A percentile compares a stretch with the other conserved stretches of the same genome.
phyloP scores from a whole-genome alignment of 92 coral and sea anemone genomes.

The Umimayanthus chanpuru region DNA sequence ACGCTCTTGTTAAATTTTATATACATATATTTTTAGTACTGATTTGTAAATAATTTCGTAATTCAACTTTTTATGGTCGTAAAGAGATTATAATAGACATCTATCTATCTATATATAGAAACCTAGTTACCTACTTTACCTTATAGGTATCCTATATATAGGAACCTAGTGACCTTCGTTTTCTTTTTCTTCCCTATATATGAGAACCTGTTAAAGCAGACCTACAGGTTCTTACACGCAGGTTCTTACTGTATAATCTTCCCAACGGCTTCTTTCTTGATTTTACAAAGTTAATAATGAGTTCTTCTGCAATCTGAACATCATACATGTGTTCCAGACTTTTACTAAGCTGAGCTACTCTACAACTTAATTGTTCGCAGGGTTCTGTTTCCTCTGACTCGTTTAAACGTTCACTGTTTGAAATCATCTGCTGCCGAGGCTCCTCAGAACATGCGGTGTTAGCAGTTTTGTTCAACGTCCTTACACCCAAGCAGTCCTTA shows the following conservation, averaged over 20 bases:
- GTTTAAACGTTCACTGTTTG: background rate
- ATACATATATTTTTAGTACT: too few relatives aligned
- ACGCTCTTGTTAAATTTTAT: too few relatives aligned
- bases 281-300: background rate
- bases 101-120: background rate
- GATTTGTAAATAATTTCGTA: too few relatives aligned
- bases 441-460: background rate
- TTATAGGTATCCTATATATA: too few relatives aligned
- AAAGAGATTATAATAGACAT: too few relatives aligned
- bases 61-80: too few relatives aligned
- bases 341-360: background rate
- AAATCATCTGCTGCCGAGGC: background rate
- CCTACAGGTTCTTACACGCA: too few relatives aligned
- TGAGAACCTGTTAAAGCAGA: too few relatives aligned
- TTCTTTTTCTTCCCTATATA: too few relatives aligned
- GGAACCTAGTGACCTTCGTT: too few relatives aligned
- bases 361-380: background rate
- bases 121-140: too few relatives aligned
- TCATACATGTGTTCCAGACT: slow-evolving; percentile 9
- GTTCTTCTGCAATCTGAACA: slow-evolving; percentile 32
- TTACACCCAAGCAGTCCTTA: slow-evolving; percentile 74
- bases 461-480: slow-evolving; percentile 47
- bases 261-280: background rate
- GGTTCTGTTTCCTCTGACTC: background rate
- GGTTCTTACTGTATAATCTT: background rate